Conservation (phyloP, 2,113 vertebrate species). For the Mus spicilegus region DNA sequence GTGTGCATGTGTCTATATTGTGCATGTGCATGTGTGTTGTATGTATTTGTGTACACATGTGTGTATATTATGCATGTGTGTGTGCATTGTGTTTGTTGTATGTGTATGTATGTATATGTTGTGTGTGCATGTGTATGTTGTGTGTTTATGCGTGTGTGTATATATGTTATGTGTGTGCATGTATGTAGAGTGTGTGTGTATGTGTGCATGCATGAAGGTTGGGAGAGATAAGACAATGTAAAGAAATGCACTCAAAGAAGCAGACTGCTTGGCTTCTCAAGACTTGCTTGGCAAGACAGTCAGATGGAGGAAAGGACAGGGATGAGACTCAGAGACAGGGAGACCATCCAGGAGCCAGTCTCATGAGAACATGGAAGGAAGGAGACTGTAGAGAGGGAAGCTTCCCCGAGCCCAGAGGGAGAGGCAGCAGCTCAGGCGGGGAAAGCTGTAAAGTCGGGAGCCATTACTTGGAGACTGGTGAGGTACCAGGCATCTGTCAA, state of each 20-base stretch:
- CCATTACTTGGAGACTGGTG: neutral
- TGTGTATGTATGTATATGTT: no score
- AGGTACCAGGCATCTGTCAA: rapidly evolving
- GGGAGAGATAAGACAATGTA: neutral
- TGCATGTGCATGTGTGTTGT: neutral
- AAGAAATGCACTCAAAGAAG: neutral
- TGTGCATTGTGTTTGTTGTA: no score
- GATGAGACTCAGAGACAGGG: neutral
- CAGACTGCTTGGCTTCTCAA: neutral
- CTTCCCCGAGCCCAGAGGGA: no score
- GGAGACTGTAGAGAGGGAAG: no score
- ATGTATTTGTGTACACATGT: rapidly evolving
- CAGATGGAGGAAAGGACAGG: neutral
- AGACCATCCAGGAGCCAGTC: neutral
- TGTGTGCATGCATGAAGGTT: rapidly evolving
- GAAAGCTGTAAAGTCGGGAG: neutral
- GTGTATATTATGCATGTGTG: neutral
- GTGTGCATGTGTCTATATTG: neutral
- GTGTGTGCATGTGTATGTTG: no score
- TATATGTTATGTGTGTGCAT: no score
- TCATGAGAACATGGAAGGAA: neutral
- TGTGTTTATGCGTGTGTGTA: no score
- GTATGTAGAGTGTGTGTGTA: neutral
- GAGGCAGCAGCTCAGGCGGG: neutral
- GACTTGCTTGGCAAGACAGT: neutral